These are phyloP conservation scores for Sphinx pinastri DNA, from an alignment of 2,888 invertebrate genomes.

Conservation along the genomic window DNA sequence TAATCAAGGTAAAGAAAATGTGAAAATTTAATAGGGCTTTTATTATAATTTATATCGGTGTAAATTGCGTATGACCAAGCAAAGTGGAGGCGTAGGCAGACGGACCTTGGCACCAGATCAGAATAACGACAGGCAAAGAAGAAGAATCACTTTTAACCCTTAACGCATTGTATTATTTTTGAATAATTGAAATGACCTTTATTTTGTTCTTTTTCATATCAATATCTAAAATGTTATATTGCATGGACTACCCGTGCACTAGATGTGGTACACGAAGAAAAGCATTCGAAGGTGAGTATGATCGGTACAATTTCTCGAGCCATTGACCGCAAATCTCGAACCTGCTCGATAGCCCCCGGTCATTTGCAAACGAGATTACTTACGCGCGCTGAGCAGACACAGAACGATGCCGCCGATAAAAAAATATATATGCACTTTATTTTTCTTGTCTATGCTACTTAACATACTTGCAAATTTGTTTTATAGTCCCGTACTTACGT, in stretches of 20 bases:
- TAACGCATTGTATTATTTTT: too few species aligned
- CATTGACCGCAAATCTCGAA: constrained; percentile 67
- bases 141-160: too few species aligned
- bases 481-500: neutral
- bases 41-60: too few species aligned
- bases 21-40: too few species aligned
- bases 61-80: too few species aligned
- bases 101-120: too few species aligned
- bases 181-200: too few species aligned
- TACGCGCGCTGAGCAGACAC: constrained; percentile 28
- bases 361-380: constrained; percentile 65
- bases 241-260: neutral
- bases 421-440: constrained; percentile 1
- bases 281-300: constrained; percentile 23
- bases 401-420: constrained; percentile 18
- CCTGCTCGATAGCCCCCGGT: constrained; percentile 61
- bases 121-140: too few species aligned
- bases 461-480: neutral
- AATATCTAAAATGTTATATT: neutral
- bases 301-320: constrained; percentile 60
- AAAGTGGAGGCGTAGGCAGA: too few species aligned
- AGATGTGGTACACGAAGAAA: constrained; percentile 10
- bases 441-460: neutral
- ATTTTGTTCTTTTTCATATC: too few species aligned
- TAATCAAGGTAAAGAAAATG: too few species aligned